Percentiles rank a stretch among this genome's conserved stretches.
Conservation (phyloP, 2,113 vertebrate genomes). For the Notiomystis cincta region DNA sequence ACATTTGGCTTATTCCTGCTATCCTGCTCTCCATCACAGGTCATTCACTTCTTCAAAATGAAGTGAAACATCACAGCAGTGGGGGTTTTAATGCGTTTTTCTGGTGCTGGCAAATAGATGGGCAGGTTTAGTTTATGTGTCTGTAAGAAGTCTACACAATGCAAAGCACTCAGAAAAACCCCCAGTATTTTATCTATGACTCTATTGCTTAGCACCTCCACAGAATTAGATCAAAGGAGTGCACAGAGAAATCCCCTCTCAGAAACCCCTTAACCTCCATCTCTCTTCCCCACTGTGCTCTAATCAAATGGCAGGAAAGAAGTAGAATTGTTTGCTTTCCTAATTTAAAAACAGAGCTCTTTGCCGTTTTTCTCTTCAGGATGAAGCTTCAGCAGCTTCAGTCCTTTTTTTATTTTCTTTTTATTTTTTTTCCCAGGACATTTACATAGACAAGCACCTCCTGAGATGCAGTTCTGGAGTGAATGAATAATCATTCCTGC, state of each 20-base stretch:
- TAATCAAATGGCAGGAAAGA: not conserved
- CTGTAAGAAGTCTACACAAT: not conserved
- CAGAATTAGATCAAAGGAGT: slow-evolving; percentile 9
- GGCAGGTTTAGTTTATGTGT: not conserved
- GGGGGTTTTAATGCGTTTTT: not conserved
- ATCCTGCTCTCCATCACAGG: not conserved
- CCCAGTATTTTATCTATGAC: not conserved
- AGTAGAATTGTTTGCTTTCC: not conserved
- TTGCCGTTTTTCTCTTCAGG: not conserved
- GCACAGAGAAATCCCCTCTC: slow-evolving; percentile 6
- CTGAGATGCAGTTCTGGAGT: not conserved
- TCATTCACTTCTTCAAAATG: not conserved
- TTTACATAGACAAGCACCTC: slow-evolving; percentile 7
- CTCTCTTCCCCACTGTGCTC: not conserved
- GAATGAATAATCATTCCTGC: slow-evolving; percentile 15
- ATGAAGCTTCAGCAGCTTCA: not conserved
- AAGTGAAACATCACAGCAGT: not conserved
- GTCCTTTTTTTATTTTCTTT: not conserved
- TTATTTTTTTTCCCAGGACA: not conserved
- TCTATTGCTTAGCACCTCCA: not conserved
- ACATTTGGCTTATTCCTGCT: not conserved
- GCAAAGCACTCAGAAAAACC: not conserved
- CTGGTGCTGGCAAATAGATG: not conserved
- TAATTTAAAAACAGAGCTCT: not conserved
- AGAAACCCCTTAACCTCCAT: slow-evolving; percentile 12